Conservation (phyloP, 2,797 vertebrate genomes). For the Catostomus latipinnis region DNA sequence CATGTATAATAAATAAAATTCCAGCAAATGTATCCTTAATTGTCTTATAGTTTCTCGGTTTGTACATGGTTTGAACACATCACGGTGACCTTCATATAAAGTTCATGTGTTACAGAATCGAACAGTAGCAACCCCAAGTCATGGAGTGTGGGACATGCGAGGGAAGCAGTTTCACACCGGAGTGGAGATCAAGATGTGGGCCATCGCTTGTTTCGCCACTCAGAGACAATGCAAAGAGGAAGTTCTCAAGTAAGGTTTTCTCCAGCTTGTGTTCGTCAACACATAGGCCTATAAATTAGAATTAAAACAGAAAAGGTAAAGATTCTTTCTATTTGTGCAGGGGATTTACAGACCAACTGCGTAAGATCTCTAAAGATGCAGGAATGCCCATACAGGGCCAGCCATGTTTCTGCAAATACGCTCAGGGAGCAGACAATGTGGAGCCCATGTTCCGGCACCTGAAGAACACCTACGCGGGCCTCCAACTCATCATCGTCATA, state of each 20-base stretch:
- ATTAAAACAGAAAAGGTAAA: neutral
- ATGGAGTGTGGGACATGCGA: conserved; percentile 98
- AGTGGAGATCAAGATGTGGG: conserved; percentile 99
- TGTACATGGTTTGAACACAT: neutral
- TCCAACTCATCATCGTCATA: conserved; percentile 97
- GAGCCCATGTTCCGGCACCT: conserved; percentile 98
- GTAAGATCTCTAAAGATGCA: conserved; percentile 97
- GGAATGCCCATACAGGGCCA: conserved; percentile 98
- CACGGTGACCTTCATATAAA: too few relatives aligned
- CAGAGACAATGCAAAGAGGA: conserved; percentile 98
- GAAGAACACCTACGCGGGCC: conserved; percentile 93
- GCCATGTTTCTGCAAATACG: conserved; percentile 97
- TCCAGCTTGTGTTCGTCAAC: neutral
- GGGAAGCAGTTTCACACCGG: conserved; percentile 98
- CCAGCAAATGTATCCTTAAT: neutral
- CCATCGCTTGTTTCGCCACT: conserved; percentile 97
- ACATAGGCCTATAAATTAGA: too few relatives aligned
- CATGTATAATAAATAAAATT: neutral
- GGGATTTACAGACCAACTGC: conserved; percentile 88
- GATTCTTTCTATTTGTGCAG: conserved; percentile 52
- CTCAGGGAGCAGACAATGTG: conserved; percentile 96
- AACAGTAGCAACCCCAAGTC: conserved; percentile 95
- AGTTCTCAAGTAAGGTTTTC: conserved; percentile 87
- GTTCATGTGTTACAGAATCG: conserved; percentile 82
- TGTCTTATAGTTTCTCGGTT: neutral